Base-by-base conservation (phyloP, 2,113 vertebrate genomes). In the Caranx melampygus region DNA sequence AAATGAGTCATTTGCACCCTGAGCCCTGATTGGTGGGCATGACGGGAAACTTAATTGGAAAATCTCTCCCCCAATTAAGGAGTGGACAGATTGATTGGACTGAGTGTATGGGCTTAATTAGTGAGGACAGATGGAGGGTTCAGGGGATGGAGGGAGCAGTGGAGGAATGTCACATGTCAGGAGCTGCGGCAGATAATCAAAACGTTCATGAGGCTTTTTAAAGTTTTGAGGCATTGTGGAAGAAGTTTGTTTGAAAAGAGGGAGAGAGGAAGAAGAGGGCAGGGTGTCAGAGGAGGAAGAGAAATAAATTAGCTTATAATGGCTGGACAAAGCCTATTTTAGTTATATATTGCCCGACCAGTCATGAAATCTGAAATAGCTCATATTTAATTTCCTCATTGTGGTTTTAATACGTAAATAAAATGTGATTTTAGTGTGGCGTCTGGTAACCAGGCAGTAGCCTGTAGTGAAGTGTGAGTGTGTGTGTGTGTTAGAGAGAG, bases 21-120 rank as follows among this genome's bases (percentile, higher is more conserved):
- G 40, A 34, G 51, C 45, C 9, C 51, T 73, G 78, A 83, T 66
- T 85, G 68, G 85, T 70, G 35, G 34, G 21, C 52, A 21, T 13
- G 26, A 49, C 11, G 33, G 67, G 54, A 65, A 18, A 62, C 18
- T 34, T 81, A 84, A 85, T 85, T 82, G 67, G 44, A 72, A 71
- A 33, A 60, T 87, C 60, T 80, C 61, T 75, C 26, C 31, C 40
- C 58, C 16, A 54, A 71, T 82, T 73, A 79, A 18, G 42, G 72
- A 35, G 49, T 0, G 12, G 79, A 65, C 68, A 61, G 75, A 40
- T 47, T 68, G 57, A 78, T 33, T 71, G 51, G 65, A 70, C 31
- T 35, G 68, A 72, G 61, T 35, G 64, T 42, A 12, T 45, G 63
- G 7, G 62, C 20, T 68, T 37, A 35, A 78, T 71, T 73, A 59